phyloP scores from a whole-genome alignment of 1,140 invertebrate genomes.

The Littorina saxatilis region DNA sequence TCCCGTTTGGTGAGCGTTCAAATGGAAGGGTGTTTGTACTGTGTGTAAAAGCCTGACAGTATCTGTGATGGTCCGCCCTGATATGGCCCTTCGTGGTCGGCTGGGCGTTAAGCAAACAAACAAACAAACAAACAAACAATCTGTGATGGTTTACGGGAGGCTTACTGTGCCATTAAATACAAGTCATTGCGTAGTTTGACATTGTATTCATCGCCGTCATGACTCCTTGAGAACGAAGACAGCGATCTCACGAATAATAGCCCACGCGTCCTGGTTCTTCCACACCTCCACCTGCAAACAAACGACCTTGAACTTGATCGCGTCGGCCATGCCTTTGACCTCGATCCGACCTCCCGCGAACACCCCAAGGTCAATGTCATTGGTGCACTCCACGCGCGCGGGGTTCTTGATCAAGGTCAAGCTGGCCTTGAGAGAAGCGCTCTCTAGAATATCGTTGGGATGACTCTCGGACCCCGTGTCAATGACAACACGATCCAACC shows the following conservation, averaged over 20 bases:
- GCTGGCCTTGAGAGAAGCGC: constrained; percentile 51
- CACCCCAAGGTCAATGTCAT: constrained; percentile 48
- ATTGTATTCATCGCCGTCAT: too few relatives aligned
- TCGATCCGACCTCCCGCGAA: constrained; percentile 55
- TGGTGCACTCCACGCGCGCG: constrained; percentile 50
- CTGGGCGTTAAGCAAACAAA: too few relatives aligned
- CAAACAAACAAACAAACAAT: too few relatives aligned
- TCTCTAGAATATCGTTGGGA: constrained; percentile 49
- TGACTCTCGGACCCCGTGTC: constrained; percentile 55
- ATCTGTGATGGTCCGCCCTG: too few relatives aligned
- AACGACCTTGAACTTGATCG: constrained; percentile 46
- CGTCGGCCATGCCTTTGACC: constrained; percentile 38
- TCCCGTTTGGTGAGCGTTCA: too few relatives aligned
- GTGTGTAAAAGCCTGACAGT: too few relatives aligned
- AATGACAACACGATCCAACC: constrained; percentile 50
- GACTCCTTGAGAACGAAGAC: constrained; percentile 45
- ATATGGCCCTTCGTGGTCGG: too few relatives aligned
- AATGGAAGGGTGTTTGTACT: too few relatives aligned
- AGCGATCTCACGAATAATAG: constrained; percentile 62
- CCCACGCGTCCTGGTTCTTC: constrained; percentile 48
- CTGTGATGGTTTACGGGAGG: too few relatives aligned
- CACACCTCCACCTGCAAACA: constrained; percentile 56
- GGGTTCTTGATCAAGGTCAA: constrained; percentile 40
- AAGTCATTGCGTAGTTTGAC: too few relatives aligned
- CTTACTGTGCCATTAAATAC: too few relatives aligned